Base-by-base conservation (phyloP, 2,113 vertebrate genomes). In the Pomatostomus ruficeps region DNA sequence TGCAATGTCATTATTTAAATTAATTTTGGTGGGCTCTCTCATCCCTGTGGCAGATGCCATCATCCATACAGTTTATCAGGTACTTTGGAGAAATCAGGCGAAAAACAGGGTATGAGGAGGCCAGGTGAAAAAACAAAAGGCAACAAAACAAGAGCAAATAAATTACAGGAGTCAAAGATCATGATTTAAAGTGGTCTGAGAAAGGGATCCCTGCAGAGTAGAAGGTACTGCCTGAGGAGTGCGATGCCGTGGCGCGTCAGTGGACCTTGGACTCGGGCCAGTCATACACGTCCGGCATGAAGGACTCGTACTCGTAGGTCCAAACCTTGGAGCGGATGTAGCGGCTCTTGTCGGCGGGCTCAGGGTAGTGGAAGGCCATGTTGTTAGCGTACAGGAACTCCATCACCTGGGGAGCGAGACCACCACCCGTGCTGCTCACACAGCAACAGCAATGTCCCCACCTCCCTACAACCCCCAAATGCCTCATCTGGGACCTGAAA, bases 301-400 rank as follows among this genome's bases (percentile, higher is more conserved):
- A 98, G 84, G 99, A 99, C 52, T 99, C 99, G 1, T 99, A 99
- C 21, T 98, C 86, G 9, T 98, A 99, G 96, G 95, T 97, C 99
- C 99, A 99, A 26, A 99, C 94, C 80, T 98, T 98, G 9, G 99
- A 98, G 17, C 98, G 97, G 31, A 99, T 91, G 67, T 99, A 98
- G 4, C 82, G 55, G 33, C 97, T 96, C 97, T 99, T 99, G 97
- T 99, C 98, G 55, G 97, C 19, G 1, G 99, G 99, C 88, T 99
- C 99, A 9, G 99, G 99, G 96, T 99, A 99, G 51, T 98, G 98
- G 96, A 99, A 99, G 4, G 99, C 99, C 99, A 99, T 99, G 79
- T 98, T 98, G 76, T 99, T 99, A 62, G 98, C 97, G 21, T 99
- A 99, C 35, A 99, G 96, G 80, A 98, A 99, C 89, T 99, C 98